phyloP scores from a whole-genome alignment of 2,797 vertebrate species.

The Australoheros facetus region DNA sequence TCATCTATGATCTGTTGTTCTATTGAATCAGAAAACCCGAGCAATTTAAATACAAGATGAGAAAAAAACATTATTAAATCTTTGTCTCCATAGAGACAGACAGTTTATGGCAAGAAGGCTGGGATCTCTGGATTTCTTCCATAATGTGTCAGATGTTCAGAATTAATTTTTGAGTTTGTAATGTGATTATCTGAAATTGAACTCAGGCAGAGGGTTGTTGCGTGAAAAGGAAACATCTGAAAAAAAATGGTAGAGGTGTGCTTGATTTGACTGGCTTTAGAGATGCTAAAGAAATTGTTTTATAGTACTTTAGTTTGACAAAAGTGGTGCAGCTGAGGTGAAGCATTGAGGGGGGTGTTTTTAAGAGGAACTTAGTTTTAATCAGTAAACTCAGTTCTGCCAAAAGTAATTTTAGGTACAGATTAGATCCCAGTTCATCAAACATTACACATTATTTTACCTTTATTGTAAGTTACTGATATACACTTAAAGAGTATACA shows the following conservation, averaged over 20 bases:
- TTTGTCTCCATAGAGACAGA: background rate
- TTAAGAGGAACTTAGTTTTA: slow-evolving; percentile 6
- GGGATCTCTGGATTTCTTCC: slow-evolving; percentile 33
- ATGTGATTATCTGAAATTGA: slow-evolving; percentile 52
- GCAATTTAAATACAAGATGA: slow-evolving; percentile 18
- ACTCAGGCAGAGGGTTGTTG: slow-evolving; percentile 40
- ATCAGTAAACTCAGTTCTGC: slow-evolving; percentile 5
- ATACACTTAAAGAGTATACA: background rate
- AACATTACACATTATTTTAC: background rate
- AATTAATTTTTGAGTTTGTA: slow-evolving; percentile 38
- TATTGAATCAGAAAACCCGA: slow-evolving; percentile 29
- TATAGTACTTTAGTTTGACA: slow-evolving; percentile 1
- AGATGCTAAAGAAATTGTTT: background rate
- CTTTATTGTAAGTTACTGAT: background rate
- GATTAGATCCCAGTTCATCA: background rate
- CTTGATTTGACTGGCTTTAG: background rate
- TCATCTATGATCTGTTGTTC: slow-evolving; percentile 41
- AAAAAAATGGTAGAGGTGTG: background rate
- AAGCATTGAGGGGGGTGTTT: background rate
- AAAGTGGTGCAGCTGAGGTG: background rate
- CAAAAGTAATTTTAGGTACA: background rate
- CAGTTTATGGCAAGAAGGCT: background rate
- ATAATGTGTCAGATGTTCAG: slow-evolving; percentile 41
- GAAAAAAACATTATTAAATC: background rate
- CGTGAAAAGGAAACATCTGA: background rate